phyloP scores from a whole-genome alignment of 2,888 invertebrate genomes.

The Tenthredo notha region DNA sequence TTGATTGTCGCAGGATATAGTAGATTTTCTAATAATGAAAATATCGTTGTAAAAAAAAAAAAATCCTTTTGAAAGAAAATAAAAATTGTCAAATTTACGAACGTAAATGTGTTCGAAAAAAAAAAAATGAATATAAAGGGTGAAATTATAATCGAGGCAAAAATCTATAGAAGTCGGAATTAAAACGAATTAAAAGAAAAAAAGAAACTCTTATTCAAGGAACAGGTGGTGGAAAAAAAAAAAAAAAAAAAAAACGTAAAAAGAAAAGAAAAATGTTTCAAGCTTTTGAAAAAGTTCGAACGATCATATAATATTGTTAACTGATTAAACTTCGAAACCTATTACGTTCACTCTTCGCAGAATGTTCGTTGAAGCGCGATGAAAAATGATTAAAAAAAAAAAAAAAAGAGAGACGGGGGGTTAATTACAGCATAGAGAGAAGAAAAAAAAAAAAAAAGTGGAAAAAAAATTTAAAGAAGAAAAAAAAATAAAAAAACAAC shows the following conservation, averaged over 20 bases:
- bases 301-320: background rate
- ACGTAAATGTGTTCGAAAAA: background rate
- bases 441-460: background rate
- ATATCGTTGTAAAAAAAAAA: background rate
- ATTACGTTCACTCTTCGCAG: background rate
- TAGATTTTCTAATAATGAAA: background rate
- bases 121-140: no score
- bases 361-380: background rate
- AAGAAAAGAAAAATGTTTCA: background rate
- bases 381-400: background rate
- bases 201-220: background rate
- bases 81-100: background rate
- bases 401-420: background rate
- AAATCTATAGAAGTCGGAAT: background rate
- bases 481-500: background rate
- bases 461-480: background rate
- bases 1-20: background rate
- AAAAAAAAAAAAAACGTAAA: background rate
- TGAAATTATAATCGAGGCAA: background rate
- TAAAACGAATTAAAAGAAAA: background rate
- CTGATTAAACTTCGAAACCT: slow-evolving; percentile 2
- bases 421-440: background rate
- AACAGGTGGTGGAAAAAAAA: background rate
- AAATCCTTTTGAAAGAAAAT: background rate
- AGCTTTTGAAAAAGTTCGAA: slow-evolving; percentile 5